Percentiles rank a stretch among this genome's conserved stretches.
Conservation (phyloP, 2,797 vertebrate genomes). For the Anguilla obscura region DNA sequence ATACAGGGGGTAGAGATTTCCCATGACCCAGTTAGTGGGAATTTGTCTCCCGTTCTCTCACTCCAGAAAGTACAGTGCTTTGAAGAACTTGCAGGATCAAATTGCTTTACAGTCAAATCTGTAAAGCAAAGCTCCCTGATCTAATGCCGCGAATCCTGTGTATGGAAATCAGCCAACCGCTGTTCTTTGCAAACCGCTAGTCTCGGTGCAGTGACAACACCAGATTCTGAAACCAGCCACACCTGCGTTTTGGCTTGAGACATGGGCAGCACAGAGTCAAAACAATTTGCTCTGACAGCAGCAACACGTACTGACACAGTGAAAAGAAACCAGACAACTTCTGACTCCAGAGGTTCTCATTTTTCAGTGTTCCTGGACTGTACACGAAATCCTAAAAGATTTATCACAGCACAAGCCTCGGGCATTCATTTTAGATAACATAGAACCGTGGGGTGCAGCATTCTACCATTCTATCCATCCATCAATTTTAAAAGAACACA, state of each 20-base stretch:
- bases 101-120: background rate
- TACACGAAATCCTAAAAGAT: background rate
- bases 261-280: background rate
- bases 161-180: background rate
- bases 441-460: background rate
- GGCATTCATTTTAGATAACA: background rate
- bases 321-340: background rate
- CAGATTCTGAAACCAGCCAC: constrained; percentile 1
- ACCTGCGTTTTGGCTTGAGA: background rate
- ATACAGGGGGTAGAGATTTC: constrained; percentile 7
- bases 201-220: background rate
- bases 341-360: background rate
- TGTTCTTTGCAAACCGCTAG: background rate
- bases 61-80: background rate
- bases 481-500: background rate
- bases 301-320: background rate
- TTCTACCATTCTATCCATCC: background rate
- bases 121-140: background rate
- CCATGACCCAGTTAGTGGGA: background rate
- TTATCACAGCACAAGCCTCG: background rate
- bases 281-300: background rate
- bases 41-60: background rate
- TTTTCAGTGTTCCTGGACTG: background rate
- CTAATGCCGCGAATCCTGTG: background rate
- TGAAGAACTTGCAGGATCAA: background rate